Evolutionary conservation across 2,113 vertebrate genomes (phyloP), one percentile per base, ranked within the genome.

Genomic region (Noctilio leporinus): DNA sequence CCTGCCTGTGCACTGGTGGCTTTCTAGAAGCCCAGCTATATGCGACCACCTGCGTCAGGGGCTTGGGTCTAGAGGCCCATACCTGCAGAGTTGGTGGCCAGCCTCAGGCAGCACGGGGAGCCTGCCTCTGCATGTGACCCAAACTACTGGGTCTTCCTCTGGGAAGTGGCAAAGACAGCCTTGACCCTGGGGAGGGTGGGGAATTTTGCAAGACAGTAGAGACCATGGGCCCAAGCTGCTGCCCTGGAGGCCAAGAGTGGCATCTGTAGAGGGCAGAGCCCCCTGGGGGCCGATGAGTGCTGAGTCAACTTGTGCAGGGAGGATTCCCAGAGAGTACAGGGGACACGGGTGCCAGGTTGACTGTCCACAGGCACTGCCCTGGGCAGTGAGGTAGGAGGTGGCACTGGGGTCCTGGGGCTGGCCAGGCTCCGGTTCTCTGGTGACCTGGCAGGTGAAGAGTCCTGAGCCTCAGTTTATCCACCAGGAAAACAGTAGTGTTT

Each of bases 221-320:
- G 24, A 47, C 2, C 0, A 40, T 0, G 0, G 47, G 51, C 14
- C 53, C 35, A 1, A 17, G 51, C 51, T 59, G 40, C 40, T 10
- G 17, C 51, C 4, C 3, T 77, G 65, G 83, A 49, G n/a, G 24
- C 72, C 17, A 19, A 51, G n/a, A 49, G 53, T 5, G 55, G 35
- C 12, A 24, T 72, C 24, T 30, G 24, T 4, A 4, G 33, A 12
- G 72, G 43, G 55, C 55, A 53, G 35, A 47, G 24, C 4, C 20
- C 33, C 40, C 19, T 59, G 1, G 19, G 43, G n/a, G 26, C 65
- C 5, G 2, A 24, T 0, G 1, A 17, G 2, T 43, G 45, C 47
- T 6, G 3, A 3, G 10, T 64, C 28, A 11, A 47, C 7, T 4
- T 67, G 5, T 78, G 59, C 3, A 28, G 59, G 75, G 35, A 43